Evolutionary conservation across 2,888 invertebrate genomes (phyloP).

Genomic region (Trachelus iudaicus): DNA sequence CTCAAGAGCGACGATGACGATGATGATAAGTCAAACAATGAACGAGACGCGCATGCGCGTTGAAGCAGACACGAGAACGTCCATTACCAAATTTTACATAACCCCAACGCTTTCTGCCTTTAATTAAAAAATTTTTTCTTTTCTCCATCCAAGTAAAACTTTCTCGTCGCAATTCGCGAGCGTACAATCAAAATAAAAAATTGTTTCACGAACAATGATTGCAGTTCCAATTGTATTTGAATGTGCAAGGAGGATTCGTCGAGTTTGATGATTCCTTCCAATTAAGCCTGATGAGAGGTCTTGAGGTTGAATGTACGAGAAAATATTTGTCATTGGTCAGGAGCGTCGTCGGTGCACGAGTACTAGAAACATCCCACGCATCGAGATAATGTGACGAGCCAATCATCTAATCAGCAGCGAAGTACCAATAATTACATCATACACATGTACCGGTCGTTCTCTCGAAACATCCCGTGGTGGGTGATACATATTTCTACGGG

Average conservation of each 20-base stretch:
- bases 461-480: neutral
- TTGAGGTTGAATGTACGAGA: neutral
- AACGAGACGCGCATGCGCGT: neutral
- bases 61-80: neutral
- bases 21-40: neutral
- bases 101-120: neutral
- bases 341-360: slow-evolving; percentile 21
- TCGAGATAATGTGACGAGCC: slow-evolving; percentile 31
- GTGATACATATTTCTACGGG: neutral
- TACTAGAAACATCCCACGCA: slow-evolving; percentile 38
- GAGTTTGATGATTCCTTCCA: neutral
- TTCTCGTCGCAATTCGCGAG: neutral
- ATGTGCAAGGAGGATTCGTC: neutral
- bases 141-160: neutral
- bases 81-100: neutral
- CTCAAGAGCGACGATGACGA: neutral
- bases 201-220: neutral
- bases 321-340: neutral
- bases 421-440: slow-evolving; percentile 41
- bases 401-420: slow-evolving; percentile 40
- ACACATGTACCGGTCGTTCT: neutral
- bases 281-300: neutral
- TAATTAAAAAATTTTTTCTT: neutral
- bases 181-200: neutral
- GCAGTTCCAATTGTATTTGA: neutral